phyloP scores from a whole-genome alignment of 1,140 invertebrate species.

The Polyergus mexicanus region DNA sequence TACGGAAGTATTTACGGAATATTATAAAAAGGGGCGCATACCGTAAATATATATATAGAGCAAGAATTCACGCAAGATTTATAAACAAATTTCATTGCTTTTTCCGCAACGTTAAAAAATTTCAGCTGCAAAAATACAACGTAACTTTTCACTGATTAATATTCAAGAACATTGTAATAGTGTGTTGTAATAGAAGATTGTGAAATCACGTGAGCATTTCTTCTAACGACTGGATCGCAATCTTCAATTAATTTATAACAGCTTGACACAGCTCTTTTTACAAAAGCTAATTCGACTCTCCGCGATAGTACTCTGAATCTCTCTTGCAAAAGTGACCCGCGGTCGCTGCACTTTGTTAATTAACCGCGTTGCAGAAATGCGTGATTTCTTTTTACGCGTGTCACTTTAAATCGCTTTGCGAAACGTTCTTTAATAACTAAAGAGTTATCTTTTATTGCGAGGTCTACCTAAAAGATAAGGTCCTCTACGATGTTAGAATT shows the following conservation, averaged over 20 bases:
- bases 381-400: neutral
- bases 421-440: neutral
- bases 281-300: conserved; percentile 9
- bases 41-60: no score
- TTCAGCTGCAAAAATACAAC: neutral
- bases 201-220: neutral
- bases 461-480: neutral
- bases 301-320: neutral
- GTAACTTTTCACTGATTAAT: conserved; percentile 1
- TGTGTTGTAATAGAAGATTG: neutral
- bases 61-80: neutral
- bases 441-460: conserved; percentile 19
- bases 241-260: conserved; percentile 24
- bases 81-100: neutral
- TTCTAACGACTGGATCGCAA: neutral
- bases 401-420: neutral
- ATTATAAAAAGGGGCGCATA: no score
- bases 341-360: neutral
- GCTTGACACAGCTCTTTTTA: neutral
- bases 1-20: no score
- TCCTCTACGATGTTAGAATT: neutral
- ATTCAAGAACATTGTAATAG: neutral
- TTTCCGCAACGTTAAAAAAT: neutral
- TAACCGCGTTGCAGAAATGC: conserved; percentile 7
- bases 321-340: neutral